phyloP scores from a whole-genome alignment of 2,113 vertebrate genomes.

The Nyctibius bracteatus region DNA sequence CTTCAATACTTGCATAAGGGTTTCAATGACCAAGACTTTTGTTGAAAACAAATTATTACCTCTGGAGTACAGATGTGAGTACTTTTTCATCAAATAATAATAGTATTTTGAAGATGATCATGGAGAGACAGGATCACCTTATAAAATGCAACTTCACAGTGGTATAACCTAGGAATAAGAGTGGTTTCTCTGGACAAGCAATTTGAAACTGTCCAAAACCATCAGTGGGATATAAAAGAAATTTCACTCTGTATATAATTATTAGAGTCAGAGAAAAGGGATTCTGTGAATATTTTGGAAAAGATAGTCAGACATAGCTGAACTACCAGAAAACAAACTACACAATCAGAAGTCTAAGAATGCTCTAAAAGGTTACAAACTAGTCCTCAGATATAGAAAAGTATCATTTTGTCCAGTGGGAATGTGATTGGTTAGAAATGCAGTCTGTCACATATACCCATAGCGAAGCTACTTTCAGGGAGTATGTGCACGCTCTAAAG shows the following conservation, averaged over 20 bases:
- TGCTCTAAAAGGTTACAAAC: neutral
- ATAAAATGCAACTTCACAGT: neutral
- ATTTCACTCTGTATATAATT: neutral
- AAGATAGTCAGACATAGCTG: neutral
- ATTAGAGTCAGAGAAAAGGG: neutral
- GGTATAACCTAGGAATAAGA: neutral
- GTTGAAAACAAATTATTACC: neutral
- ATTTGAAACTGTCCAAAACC: neutral
- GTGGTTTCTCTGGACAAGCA: neutral
- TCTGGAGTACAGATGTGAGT: neutral
- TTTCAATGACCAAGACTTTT: neutral
- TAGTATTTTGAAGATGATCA: neutral
- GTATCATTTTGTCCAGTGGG: neutral
- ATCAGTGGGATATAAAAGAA: neutral
- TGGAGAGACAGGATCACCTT: neutral
- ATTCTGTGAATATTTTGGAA: neutral
- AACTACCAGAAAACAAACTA: neutral
- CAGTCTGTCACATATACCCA: neutral
- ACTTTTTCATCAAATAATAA: neutral
- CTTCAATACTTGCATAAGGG: neutral
- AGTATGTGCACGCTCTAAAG: neutral
- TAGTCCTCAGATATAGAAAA: neutral
- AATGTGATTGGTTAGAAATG: neutral
- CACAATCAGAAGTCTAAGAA: neutral
- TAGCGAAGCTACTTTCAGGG: conserved; percentile 1